Evolutionary conservation across 1,140 invertebrate genomes (phyloP).

Genomic region (Asobara japonica): DNA sequence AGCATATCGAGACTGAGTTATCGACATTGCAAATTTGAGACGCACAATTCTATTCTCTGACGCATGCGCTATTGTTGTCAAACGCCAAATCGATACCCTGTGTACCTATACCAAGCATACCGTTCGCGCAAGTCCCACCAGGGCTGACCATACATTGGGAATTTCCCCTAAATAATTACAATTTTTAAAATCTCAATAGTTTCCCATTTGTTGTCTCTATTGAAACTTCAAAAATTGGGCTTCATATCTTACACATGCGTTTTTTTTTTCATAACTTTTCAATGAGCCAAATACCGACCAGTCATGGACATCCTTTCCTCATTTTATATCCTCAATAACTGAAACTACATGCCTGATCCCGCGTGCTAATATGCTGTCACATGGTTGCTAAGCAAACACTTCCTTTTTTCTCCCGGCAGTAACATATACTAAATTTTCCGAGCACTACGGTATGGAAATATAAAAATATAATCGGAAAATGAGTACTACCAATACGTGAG

Average conservation of each 20-base stretch:
- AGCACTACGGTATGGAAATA: not conserved
- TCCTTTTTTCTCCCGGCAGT: conserved; percentile 26
- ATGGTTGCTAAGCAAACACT: conserved; percentile 49
- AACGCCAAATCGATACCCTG: conserved; percentile 21
- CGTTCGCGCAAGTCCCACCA: not conserved
- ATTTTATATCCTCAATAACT: no score
- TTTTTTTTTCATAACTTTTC: no score
- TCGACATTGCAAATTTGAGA: not conserved
- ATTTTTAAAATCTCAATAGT: no score
- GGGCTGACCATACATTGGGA: not conserved
- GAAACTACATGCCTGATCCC: conserved; percentile 42
- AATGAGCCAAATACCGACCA: no score
- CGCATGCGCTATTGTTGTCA: conserved; percentile 25
- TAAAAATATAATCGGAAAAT: no score
- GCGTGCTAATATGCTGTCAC: conserved; percentile 45
- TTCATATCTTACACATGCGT: no score
- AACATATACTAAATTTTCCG: not conserved
- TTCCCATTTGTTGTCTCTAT: no score
- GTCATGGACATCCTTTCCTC: no score
- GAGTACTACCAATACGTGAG: no score
- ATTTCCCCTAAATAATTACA: not conserved
- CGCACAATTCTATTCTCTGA: not conserved
- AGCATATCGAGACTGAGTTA: not conserved
- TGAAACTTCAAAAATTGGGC: no score
- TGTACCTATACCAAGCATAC: not conserved